Conservation (phyloP, 2,113 vertebrate genomes). For the Burhinus oedicnemus region DNA sequence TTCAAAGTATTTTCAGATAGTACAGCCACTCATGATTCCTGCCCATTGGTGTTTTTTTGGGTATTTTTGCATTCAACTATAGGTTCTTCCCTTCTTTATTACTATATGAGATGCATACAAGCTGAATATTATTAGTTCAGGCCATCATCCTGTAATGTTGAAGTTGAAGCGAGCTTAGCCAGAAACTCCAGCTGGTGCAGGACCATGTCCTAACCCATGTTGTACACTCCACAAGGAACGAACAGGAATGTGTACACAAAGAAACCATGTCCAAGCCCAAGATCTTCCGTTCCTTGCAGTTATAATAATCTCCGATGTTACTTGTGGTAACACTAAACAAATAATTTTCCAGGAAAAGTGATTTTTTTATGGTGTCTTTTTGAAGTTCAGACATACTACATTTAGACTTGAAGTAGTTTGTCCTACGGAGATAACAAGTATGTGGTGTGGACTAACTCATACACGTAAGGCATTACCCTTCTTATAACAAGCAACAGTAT, state of each 20-base stretch:
- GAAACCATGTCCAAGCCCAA: neutral
- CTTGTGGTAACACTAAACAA: neutral
- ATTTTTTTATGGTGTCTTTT: neutral
- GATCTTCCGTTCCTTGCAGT: neutral
- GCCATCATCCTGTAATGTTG: neutral
- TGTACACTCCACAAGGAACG: neutral
- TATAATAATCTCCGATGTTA: neutral
- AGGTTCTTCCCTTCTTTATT: neutral
- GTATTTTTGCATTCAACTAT: neutral
- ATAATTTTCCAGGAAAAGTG: neutral
- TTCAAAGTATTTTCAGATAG: neutral
- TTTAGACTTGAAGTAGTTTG: neutral
- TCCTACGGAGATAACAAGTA: neutral
- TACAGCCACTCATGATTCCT: neutral
- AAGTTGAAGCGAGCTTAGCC: neutral
- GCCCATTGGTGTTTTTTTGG: neutral
- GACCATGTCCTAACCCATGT: neutral
- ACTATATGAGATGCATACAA: neutral
- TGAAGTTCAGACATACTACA: neutral
- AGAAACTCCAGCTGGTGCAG: neutral
- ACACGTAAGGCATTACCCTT: neutral
- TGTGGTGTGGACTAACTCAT: neutral
- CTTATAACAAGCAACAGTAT: neutral
- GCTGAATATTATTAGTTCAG: neutral
- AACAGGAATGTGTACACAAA: neutral